A percentile compares a stretch with the other conserved stretches of the same genome.
These are phyloP conservation scores for Glaucidium brasilianum DNA, from an alignment of 2,113 vertebrate species.

Conservation along the genomic window DNA sequence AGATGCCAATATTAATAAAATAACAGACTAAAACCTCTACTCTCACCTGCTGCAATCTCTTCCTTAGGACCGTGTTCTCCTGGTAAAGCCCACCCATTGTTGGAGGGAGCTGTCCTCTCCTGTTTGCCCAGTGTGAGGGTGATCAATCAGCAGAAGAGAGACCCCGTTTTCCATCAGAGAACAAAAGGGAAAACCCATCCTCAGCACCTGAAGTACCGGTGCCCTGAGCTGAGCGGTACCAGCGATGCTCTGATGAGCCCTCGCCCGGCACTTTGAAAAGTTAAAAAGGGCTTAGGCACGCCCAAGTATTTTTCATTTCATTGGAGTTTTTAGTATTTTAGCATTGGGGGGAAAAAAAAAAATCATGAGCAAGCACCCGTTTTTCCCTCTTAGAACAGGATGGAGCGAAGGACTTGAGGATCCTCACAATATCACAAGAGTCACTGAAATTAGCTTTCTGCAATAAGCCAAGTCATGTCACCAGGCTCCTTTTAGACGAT, in stretches of 20 bases:
- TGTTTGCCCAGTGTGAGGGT: neutral
- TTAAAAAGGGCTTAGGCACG: accelerated
- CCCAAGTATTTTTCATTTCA: neutral
- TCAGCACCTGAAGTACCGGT: accelerated
- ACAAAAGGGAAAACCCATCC: too few species aligned
- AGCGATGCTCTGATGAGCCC: neutral
- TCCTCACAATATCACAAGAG: neutral
- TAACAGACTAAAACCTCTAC: accelerated
- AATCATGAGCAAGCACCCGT: accelerated
- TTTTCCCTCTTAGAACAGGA: neutral
- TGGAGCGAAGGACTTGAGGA: neutral
- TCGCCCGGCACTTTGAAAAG: accelerated
- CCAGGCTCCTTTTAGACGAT: conserved; percentile 42
- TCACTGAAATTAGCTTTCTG: conserved; percentile 43
- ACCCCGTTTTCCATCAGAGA: neutral
- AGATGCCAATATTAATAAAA: neutral
- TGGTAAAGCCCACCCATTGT: accelerated
- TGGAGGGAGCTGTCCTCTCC: neutral
- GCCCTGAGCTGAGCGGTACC: neutral
- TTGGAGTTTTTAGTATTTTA: neutral
- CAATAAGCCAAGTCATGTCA: conserved; percentile 65
- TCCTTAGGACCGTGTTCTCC: neutral
- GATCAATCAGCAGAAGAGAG: neutral
- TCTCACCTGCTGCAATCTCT: neutral
- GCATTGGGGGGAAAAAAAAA: accelerated